These are phyloP conservation scores for Macroramphosus scolopax DNA, from an alignment of 2,797 vertebrate genomes.

Conservation along the genomic window DNA sequence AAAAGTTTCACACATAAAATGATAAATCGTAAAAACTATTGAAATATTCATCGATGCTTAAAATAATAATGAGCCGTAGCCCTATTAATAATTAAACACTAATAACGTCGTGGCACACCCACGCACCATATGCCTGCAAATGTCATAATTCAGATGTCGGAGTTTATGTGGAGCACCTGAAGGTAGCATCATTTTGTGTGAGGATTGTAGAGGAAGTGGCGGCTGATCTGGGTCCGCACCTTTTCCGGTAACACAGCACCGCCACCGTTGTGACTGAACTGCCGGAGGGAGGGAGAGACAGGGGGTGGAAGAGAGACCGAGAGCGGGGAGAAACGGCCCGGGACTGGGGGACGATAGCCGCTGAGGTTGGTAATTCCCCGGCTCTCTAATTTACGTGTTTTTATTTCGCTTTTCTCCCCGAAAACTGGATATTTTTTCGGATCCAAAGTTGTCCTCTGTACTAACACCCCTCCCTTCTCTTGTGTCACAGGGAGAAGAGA, in stretches of 20 bases:
- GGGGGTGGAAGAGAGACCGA: conserved; percentile 44
- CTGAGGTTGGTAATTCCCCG: conserved; percentile 56
- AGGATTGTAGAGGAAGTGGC: conserved; percentile 80
- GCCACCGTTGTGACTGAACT: conserved; percentile 61
- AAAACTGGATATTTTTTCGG: conserved; percentile 33
- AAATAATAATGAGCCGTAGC: too few species aligned
- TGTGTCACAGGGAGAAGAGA: conserved; percentile 77
- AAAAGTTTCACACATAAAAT: too few species aligned
- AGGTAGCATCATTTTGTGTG: conserved; percentile 55
- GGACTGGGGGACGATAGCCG: conserved; percentile 60
- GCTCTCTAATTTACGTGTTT: not conserved
- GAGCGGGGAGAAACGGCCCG: conserved; percentile 68
- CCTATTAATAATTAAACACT: too few species aligned
- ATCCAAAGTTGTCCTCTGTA: conserved; percentile 78
- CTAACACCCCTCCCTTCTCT: conserved; percentile 81
- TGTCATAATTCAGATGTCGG: conserved; percentile 18
- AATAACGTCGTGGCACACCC: too few species aligned
- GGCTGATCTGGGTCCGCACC: conserved; percentile 81
- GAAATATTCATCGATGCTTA: too few species aligned
- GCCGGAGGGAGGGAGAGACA: conserved; percentile 27
- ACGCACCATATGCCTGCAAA: not conserved
- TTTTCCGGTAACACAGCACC: conserved; percentile 84
- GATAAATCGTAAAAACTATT: too few species aligned
- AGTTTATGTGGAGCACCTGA: conserved; percentile 15
- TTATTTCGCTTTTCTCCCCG: not conserved